Conservation (phyloP, 2,113 vertebrate genomes). For the Nannospalax galili region DNA sequence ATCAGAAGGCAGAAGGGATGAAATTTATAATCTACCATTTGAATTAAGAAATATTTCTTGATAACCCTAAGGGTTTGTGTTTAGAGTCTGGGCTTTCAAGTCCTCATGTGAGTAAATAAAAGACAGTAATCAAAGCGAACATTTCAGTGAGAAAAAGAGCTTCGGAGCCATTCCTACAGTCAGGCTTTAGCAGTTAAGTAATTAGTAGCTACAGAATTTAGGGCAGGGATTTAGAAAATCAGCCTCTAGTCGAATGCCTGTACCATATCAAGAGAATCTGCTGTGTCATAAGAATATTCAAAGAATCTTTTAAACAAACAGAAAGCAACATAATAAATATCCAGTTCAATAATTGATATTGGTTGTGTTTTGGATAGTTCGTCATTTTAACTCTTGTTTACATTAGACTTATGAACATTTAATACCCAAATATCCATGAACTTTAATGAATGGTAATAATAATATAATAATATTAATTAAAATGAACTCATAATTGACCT, state of each 20-base stretch:
- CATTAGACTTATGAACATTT: slow-evolving; percentile 40
- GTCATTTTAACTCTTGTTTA: background rate
- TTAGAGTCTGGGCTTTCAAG: background rate
- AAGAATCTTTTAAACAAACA: slow-evolving; percentile 37
- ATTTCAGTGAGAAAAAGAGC: slow-evolving; percentile 45
- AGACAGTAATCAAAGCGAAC: slow-evolving; percentile 33
- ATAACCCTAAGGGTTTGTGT: background rate
- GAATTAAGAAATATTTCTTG: slow-evolving; percentile 53
- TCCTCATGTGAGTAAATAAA: slow-evolving; percentile 11
- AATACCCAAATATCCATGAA: slow-evolving; percentile 12
- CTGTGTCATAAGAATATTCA: slow-evolving; percentile 34
- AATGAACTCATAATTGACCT: slow-evolving; percentile 33
- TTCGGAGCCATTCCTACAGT: slow-evolving; percentile 41
- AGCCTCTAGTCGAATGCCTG: slow-evolving; percentile 5
- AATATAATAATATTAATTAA: slow-evolving; percentile 31
- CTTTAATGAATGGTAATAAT: slow-evolving; percentile 47
- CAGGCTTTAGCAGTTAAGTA: slow-evolving; percentile 9
- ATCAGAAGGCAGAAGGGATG: background rate
- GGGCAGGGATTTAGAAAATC: slow-evolving; percentile 55
- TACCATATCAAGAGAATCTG: slow-evolving; percentile 53
- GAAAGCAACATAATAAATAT: slow-evolving; percentile 22
- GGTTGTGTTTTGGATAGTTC: slow-evolving; percentile 22
- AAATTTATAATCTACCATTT: slow-evolving; percentile 33
- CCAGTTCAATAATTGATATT: slow-evolving; percentile 23
- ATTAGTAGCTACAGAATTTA: slow-evolving; percentile 68